These are phyloP conservation scores for Atrichornis clamosus DNA, from an alignment of 2,113 vertebrate genomes.

Conservation along the genomic window DNA sequence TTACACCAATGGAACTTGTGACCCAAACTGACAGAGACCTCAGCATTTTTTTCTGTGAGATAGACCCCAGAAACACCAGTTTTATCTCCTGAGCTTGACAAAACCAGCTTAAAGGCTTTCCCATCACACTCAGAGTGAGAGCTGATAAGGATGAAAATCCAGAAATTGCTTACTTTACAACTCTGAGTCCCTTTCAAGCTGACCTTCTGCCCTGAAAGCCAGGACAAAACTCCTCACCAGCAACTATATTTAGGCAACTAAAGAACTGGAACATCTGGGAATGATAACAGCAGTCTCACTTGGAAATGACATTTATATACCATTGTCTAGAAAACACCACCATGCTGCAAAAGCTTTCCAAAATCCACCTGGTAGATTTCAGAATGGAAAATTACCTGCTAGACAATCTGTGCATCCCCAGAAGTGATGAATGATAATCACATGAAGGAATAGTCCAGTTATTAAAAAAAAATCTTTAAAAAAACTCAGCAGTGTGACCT, in stretches of 20 bases:
- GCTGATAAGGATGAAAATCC: slow-evolving; percentile 55
- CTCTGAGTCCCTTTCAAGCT: slow-evolving; percentile 53
- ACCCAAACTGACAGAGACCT: not conserved
- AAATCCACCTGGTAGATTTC: not conserved
- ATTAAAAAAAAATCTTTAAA: not conserved
- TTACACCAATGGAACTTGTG: not conserved
- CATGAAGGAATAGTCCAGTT: not conserved
- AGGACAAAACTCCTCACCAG: slow-evolving; percentile 15
- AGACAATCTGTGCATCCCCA: not conserved
- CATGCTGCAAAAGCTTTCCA: not conserved
- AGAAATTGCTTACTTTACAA: slow-evolving; percentile 64
- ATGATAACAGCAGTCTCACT: slow-evolving; percentile 48
- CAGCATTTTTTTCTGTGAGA: not conserved
- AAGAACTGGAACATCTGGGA: slow-evolving; percentile 58
- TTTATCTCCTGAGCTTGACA: slow-evolving; percentile 33
- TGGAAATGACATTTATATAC: slow-evolving; percentile 38
- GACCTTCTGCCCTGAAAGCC: slow-evolving; percentile 58
- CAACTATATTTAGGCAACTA: slow-evolving; percentile 54
- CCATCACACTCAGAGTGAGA: slow-evolving; percentile 37
- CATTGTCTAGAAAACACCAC: not conserved
- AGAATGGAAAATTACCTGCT: not conserved
- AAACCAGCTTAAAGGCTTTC: slow-evolving; percentile 41
- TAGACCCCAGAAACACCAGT: slow-evolving; percentile 8
- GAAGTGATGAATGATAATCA: not conserved
- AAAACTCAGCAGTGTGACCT: not conserved